Conservation (phyloP, 1,140 invertebrate species). For the Penaeus japonicus region DNA sequence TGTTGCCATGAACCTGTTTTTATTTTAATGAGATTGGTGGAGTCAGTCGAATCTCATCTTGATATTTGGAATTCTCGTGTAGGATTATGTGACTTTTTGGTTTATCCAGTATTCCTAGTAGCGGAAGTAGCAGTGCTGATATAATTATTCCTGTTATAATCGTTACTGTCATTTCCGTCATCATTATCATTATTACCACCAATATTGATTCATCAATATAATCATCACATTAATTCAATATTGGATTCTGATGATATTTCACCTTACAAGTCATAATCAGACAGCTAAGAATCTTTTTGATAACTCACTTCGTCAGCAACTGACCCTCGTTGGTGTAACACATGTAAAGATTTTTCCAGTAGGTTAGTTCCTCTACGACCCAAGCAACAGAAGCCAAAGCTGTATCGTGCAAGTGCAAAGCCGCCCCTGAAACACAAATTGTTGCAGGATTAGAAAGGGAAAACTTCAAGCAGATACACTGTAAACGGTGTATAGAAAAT, state of each 20-base stretch:
- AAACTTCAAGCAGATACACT: not conserved
- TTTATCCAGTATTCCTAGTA: too few species aligned
- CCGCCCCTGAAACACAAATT: slow-evolving; percentile 68
- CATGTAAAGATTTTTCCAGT: slow-evolving; percentile 74
- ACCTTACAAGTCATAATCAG: not conserved
- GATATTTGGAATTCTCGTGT: too few species aligned
- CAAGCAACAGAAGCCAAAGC: slow-evolving; percentile 73
- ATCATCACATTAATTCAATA: too few species aligned
- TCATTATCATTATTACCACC: too few species aligned
- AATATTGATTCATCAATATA: too few species aligned
- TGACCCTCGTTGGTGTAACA: slow-evolving; percentile 19
- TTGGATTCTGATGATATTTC: too few species aligned
- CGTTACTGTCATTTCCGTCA: too few species aligned
- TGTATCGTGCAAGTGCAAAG: slow-evolving; percentile 77
- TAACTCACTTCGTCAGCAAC: slow-evolving; percentile 21
- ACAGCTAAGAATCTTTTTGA: slow-evolving; percentile 65
- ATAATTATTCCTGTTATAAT: too few species aligned
- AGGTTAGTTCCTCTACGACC: slow-evolving; percentile 74
- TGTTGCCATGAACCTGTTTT: slow-evolving; percentile 59
- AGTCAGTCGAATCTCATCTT: not conserved
- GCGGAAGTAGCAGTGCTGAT: too few species aligned
- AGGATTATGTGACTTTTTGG: too few species aligned
- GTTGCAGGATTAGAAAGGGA: not conserved
- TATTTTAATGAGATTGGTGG: slow-evolving; percentile 36
- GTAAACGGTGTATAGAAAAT: not conserved